Conservation (phyloP, 2,888 invertebrate genomes). For the Orthonevra nobilis region DNA sequence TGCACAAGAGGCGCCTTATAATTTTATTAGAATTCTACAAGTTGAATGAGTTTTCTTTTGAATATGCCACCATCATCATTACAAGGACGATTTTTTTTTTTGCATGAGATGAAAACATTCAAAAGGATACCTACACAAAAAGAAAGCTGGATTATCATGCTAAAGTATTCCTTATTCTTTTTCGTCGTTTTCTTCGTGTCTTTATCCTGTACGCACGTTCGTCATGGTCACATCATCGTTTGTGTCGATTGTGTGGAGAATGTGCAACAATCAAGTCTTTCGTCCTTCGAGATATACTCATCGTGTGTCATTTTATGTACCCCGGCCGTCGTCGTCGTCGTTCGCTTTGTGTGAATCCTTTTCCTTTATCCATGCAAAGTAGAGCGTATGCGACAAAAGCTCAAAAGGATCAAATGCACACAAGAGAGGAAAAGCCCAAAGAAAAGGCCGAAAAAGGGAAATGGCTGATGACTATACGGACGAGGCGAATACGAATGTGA, state of each 20-base stretch:
- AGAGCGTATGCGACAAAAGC: constrained; percentile 57
- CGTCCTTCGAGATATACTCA: constrained; percentile 58
- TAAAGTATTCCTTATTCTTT: constrained; percentile 27
- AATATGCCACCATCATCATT: too few relatives aligned
- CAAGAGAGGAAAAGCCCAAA: not conserved
- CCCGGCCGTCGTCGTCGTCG: too few relatives aligned
- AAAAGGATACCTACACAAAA: constrained; percentile 18
- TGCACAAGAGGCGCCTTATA: constrained; percentile 15
- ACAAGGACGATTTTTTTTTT: constrained; percentile 30
- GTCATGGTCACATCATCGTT: constrained; percentile 18
- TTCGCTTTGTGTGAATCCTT: constrained; percentile 51
- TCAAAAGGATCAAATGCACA: constrained; percentile 23
- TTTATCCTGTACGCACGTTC: constrained; percentile 30
- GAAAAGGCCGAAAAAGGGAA: not conserved
- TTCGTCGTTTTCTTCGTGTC: not conserved
- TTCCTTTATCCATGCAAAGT: constrained; percentile 60
- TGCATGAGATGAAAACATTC: not conserved
- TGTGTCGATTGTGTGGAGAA: not conserved
- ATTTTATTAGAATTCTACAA: constrained; percentile 22
- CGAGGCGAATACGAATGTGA: too few relatives aligned
- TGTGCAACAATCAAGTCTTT: constrained; percentile 52
- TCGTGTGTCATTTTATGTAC: too few relatives aligned
- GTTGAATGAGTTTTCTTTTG: too few relatives aligned
- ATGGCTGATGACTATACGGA: too few relatives aligned
- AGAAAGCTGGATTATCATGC: constrained; percentile 24